Conservation (phyloP, 2,888 invertebrate species). For the Dasypogon diadema region DNA sequence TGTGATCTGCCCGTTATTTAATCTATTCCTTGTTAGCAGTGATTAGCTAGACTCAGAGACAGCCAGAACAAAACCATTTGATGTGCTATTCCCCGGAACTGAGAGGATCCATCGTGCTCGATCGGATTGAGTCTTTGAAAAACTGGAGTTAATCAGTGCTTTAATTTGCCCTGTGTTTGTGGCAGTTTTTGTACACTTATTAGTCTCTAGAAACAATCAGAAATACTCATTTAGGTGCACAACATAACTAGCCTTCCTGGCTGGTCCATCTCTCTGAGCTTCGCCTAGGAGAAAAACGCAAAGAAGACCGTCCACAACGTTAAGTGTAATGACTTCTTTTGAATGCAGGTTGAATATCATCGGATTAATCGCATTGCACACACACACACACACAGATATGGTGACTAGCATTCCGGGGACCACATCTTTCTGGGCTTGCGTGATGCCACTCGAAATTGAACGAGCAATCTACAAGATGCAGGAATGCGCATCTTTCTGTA, state of each 20-base stretch:
- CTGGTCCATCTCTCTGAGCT: neutral
- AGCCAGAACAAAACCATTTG: neutral
- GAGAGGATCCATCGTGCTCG: neutral
- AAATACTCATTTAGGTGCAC: neutral
- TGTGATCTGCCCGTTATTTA: no score
- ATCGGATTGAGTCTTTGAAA: no score
- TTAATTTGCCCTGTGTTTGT: no score
- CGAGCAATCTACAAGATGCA: conserved; percentile 5
- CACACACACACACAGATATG: neutral
- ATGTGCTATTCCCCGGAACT: neutral
- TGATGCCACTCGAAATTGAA: conserved; percentile 16
- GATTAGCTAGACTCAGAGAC: no score
- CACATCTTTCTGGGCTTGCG: neutral
- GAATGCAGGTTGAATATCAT: neutral
- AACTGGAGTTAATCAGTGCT: no score
- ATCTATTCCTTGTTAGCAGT: no score
- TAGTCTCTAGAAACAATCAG: neutral
- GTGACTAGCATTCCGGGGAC: neutral
- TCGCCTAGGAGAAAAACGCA: neutral
- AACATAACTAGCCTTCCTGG: neutral
- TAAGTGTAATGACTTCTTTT: conserved; percentile 16
- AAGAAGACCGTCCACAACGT: neutral
- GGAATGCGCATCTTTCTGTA: neutral
- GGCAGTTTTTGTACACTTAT: neutral
- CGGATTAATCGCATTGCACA: neutral